Evolutionary conservation across 2,113 vertebrate genomes (phyloP), one percentile per base, ranked within the genome.

Genomic region (Rissa tridactyla): DNA sequence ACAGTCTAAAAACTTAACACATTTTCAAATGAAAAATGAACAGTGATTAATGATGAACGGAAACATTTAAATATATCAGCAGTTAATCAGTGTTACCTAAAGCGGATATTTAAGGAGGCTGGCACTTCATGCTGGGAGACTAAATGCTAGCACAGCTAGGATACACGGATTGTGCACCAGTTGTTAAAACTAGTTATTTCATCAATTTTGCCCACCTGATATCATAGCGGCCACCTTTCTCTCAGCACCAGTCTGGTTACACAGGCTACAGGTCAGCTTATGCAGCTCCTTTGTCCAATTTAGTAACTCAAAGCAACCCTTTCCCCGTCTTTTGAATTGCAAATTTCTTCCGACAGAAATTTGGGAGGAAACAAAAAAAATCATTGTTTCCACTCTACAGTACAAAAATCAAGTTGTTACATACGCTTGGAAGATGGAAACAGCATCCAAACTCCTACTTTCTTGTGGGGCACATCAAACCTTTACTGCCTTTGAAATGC

Each of bases 11-110:
- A 90, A 66, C 51, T 40, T 78, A 68, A 78, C 66, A 89, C 40
- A 86, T 95, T 94, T 96, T 82, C 44, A 97, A 95, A 95, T 38
- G n/a, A 96, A 73, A 97, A 95, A 95, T 38, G n/a, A 96, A 73
- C 42, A 94, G 66, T 66, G 82, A 94, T 65, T 89, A 88, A 42
- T 62, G 94, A 92, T 61, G 49, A 96, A 95, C 52, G 79, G 94
- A 97, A 86, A 92, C 52, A 65, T 92, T 96, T 97, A 93, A 97
- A 95, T 90, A 18, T 51, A 92, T 73, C 70, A 96, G 79, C 66
- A 84, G 66, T 77, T 92, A 95, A 94, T 90, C 95, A 81, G 75
- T 14, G 10, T 76, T 65, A 90, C 68, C 70, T 27, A 49, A 80
- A 88, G 38, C 2, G 5, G 86, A 61, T 77, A 83, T 18, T 90